Percentiles rank a stretch among this genome's conserved stretches.
Conservation (phyloP, 1,140 invertebrate species). For the Aricia agestis region DNA sequence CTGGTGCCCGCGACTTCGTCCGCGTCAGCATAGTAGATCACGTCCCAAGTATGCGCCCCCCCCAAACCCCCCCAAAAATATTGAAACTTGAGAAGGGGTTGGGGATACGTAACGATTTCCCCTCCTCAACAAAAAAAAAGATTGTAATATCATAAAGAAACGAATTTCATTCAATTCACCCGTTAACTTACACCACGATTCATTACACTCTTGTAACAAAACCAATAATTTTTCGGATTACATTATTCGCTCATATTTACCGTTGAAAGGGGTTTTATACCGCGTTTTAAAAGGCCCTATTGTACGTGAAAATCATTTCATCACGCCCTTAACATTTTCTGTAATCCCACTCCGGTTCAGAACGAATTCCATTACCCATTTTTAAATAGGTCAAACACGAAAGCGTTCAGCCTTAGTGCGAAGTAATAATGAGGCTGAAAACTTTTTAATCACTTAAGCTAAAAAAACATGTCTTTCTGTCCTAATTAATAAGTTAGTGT, state of each 20-base stretch:
- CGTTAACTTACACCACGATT: too few relatives aligned
- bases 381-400: slow-evolving; percentile 11
- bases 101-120: too few relatives aligned
- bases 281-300: not conserved
- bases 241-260: not conserved
- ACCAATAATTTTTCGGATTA: too few relatives aligned
- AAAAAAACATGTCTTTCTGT: slow-evolving; percentile 7
- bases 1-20: too few relatives aligned
- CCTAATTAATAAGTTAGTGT: not conserved
- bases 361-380: slow-evolving; percentile 3
- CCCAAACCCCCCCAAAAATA: too few relatives aligned
- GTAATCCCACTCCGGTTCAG: not conserved
- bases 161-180: too few relatives aligned
- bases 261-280: not conserved
- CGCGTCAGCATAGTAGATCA: too few relatives aligned
- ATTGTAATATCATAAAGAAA: too few relatives aligned
- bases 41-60: too few relatives aligned
- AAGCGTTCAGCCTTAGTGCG: slow-evolving; percentile 2
- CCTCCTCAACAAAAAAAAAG: too few relatives aligned
- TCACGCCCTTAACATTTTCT: slow-evolving; percentile 4
- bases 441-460: slow-evolving; percentile 13
- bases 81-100: too few relatives aligned
- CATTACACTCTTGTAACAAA: too few relatives aligned
- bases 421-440: slow-evolving; percentile 13
- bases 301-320: slow-evolving; percentile 3